Base-by-base conservation (phyloP, 2,113 vertebrate species). In the Chinchilla lanigera region DNA sequence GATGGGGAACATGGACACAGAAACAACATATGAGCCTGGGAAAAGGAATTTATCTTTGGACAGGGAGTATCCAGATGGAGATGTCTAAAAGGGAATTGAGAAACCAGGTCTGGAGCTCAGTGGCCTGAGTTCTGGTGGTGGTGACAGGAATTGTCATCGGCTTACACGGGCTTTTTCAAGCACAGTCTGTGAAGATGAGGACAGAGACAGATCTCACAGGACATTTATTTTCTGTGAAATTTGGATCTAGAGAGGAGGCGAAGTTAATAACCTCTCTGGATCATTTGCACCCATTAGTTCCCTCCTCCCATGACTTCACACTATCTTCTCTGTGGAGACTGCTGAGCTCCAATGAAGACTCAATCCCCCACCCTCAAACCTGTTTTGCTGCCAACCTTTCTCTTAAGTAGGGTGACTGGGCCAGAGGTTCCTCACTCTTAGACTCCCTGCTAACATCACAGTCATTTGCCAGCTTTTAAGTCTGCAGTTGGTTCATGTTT, bases 11-110 rank as follows among this genome's bases (percentile, higher is more conserved):
- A 16, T 61, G 44, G 44, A 52, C 19, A 67, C 13, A 60, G 19
- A 80, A 89, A 35, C 87, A 69, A 8, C 38, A n/a, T 44, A 3
- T 81, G 33, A 56, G 54, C 65, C 6, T 38, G 67, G 67, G 41
- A 93, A 90, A 86, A 89, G 35, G 61, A 75, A 38, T 86, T 69
- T 20, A 28, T 81, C 38, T 95, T 95, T 94, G 58, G 10, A 78
- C 33, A 20, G 30, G 10, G 61, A 33, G 22, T 58, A 69, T 84
- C 61, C 38, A 82, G 84, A n/a, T 41, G 58, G 84, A 69, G 35
- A 14, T 13, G 1, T 95, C 88, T 80, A 52, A 60, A 89, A 81
- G 41, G 19, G 41, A 30, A 12, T 12, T 44, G 33, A 47, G 52
- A 96, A 63, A 13, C 67, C 33, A 78, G 65, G 16, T 85, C 35